phyloP scores from a whole-genome alignment of 2,113 vertebrate genomes.

The Microtus montanus region DNA sequence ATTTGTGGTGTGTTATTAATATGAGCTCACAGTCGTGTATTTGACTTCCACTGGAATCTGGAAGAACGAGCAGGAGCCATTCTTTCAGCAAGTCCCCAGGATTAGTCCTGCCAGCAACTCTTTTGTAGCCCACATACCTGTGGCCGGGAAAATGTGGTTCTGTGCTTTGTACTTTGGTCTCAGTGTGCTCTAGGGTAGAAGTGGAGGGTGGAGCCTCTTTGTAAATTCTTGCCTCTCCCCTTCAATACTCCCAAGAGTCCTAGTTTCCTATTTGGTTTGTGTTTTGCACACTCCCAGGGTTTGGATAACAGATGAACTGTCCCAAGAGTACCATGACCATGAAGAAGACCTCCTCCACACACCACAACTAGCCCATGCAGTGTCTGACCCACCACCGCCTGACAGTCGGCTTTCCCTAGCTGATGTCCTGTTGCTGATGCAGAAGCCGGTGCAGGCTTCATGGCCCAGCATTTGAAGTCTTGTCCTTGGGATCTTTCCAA shows the following conservation, averaged over 20 bases:
- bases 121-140: slow-evolving; percentile 33
- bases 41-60: neutral
- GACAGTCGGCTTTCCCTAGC: neutral
- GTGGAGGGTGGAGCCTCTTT: slow-evolving; percentile 42
- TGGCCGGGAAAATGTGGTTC: neutral
- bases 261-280: slow-evolving; percentile 52
- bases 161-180: neutral
- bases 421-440: neutral
- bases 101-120: neutral
- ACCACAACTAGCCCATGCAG: neutral
- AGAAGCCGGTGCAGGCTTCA: neutral
- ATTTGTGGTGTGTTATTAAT: neutral
- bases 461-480: neutral
- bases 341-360: neutral
- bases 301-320: neutral
- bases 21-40: neutral
- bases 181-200: slow-evolving; percentile 15
- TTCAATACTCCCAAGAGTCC: neutral
- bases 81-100: neutral
- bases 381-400: neutral
- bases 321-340: neutral
- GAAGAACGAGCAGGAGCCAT: neutral
- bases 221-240: slow-evolving; percentile 30
- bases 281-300: neutral
- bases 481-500: neutral